Base-by-base conservation (phyloP, 2,888 invertebrate genomes). In the Catocala nupta region DNA sequence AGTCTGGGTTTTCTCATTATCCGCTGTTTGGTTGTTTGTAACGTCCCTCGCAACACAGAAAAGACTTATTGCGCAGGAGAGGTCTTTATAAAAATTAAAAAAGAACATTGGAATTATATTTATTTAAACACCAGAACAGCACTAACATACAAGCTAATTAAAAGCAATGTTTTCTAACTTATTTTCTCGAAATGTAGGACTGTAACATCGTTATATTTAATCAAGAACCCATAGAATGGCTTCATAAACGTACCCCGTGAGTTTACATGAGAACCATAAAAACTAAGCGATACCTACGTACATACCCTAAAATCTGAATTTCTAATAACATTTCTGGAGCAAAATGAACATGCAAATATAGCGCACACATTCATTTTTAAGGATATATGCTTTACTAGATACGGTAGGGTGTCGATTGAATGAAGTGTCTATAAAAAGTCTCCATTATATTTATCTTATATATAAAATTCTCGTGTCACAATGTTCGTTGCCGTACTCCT, bases 331-430 rank as follows among this genome's bases (percentile, higher is more conserved):
- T 86, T 81, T 85, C 89, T 82, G 79, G 78, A 84, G 84, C 78
- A 79, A 85, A 88, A 87, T 89, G 89, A 88, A 89, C 89, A 90
- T 87, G 90, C 87, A 89, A 91, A 90, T 91, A 89, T 85, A 87
- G 77, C 80, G 82, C 82, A 84, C 81, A 83, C 84, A 83, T 89
- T 85, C 84, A 86, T 88, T 86, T 86, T 83, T 83, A 65, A 59
- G 48, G 84, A 87, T 61, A 39, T 78, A 82, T 47, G 68, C 34
- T 43, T 9, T 9, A 25, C 60, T 89, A 81, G 68, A 90, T 89
- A 75, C 58, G 65, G 75, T 13, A 45, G 5, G 75, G 12, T 44
- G 1, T 3, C 5, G 16, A 9, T 16, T 47, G 0, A 39, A 9
- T 39, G 9, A 39, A 8, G 4, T 39, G 9, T 9, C 9, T 39